phyloP scores from a whole-genome alignment of 1,140 invertebrate species.

The Macrobrachium nipponense region DNA sequence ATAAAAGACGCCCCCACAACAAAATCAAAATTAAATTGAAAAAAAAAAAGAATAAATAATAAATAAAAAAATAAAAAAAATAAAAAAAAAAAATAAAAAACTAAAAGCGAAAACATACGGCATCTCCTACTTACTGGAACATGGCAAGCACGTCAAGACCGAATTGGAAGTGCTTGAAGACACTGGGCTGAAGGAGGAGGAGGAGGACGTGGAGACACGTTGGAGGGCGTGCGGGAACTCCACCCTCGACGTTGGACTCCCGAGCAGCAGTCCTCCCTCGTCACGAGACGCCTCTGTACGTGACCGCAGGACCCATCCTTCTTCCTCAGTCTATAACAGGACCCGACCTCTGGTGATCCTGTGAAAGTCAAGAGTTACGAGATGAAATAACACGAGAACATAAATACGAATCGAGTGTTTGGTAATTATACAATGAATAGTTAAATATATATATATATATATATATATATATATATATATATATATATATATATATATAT shows the following conservation, averaged over 20 bases:
- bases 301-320: slow-evolving; percentile 43
- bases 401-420: too few relatives aligned
- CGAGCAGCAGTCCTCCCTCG: slow-evolving; percentile 32
- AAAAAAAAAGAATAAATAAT: too few relatives aligned
- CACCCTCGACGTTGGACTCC: slow-evolving; percentile 33
- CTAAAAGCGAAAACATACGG: neutral
- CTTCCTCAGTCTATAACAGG: slow-evolving; percentile 29
- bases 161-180: neutral
- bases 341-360: neutral
- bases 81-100: too few relatives aligned
- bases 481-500: neutral
- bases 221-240: slow-evolving; percentile 6
- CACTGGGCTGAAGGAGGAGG: neutral
- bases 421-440: neutral
- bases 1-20: too few relatives aligned
- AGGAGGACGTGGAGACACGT: neutral
- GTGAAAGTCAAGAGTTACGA: neutral
- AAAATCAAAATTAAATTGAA: too few relatives aligned
- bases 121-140: neutral
- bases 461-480: too few relatives aligned
- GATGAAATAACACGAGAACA: neutral
- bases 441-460: neutral
- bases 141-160: neutral
- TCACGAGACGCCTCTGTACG: neutral
- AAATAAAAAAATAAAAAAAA: neutral